A percentile compares a stretch with the other conserved stretches of the same genome.
phyloP scores from a whole-genome alignment of 2,113 vertebrate genomes.

The Brachyistius frenatus region DNA sequence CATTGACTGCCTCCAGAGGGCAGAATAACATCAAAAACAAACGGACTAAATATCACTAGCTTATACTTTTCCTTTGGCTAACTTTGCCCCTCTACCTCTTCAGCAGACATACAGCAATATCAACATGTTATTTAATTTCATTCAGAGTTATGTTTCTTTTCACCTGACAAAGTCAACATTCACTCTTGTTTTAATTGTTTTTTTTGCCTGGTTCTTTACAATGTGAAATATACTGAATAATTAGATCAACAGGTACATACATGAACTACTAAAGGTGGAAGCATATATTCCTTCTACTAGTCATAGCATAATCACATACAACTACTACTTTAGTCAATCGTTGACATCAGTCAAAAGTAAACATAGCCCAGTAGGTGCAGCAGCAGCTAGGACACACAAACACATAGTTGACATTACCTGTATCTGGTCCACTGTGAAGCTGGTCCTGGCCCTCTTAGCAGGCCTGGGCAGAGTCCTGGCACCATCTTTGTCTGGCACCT shows the following conservation, averaged over 20 bases:
- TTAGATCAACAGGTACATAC: not conserved
- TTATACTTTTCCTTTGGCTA: not conserved
- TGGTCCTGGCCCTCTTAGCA: constrained; percentile 96
- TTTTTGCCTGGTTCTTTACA: not conserved
- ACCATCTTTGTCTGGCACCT: constrained; percentile 88
- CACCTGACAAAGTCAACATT: not conserved
- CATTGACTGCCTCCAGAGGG: constrained; percentile 9
- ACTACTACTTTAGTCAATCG: not conserved
- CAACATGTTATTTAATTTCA: not conserved
- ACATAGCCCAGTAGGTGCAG: not conserved
- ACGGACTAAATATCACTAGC: not conserved
- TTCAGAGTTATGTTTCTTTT: not conserved
- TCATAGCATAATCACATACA: too few relatives aligned
- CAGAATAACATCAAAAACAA: constrained; percentile 14
- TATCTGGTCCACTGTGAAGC: constrained; percentile 97
- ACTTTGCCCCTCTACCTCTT: not conserved
- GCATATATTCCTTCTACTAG: not conserved
- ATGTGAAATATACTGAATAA: not conserved
- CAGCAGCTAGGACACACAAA: constrained; percentile 1
- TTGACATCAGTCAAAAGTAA: not conserved
- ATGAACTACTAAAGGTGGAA: not conserved
- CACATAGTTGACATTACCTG: constrained; percentile 86
- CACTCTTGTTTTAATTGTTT: not conserved
- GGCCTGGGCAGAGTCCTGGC: constrained; percentile 88
- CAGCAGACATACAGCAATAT: not conserved